Conservation (phyloP, 2,113 vertebrate species). For the Melospiza georgiana region DNA sequence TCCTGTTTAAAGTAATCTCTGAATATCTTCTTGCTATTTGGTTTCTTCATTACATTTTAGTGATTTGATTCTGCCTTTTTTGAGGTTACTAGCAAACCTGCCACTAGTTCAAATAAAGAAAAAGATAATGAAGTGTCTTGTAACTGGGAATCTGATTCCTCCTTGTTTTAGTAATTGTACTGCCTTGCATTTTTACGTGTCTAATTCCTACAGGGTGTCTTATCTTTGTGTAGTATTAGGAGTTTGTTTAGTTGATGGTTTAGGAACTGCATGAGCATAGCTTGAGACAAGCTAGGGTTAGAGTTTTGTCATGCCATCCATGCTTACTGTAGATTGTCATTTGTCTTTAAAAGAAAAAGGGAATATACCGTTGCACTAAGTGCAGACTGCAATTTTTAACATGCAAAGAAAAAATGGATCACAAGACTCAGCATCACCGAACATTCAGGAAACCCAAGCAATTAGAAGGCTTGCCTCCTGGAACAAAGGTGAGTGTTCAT, state of each 20-base stretch:
- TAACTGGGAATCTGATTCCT: background rate
- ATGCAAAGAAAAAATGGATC: conserved; percentile 93
- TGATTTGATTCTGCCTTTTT: background rate
- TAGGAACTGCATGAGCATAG: background rate
- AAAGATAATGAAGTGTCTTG: background rate
- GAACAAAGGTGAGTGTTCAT: conserved; percentile 86
- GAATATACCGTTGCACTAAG: conserved; percentile 93
- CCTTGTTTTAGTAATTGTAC: background rate
- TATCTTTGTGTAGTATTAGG: background rate
- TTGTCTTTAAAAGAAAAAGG: conserved; percentile 85
- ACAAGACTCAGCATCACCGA: conserved; percentile 91
- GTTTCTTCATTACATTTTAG: background rate
- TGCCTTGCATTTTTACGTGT: background rate
- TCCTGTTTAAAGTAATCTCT: background rate
- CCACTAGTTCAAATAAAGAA: background rate
- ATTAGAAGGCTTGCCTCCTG: conserved; percentile 93
- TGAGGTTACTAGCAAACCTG: background rate
- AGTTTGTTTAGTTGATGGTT: background rate
- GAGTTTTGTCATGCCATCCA: background rate
- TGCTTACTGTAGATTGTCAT: background rate
- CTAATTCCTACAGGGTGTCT: background rate
- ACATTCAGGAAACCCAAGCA: conserved; percentile 93
- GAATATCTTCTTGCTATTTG: background rate
- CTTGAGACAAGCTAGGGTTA: background rate
- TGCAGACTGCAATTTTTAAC: conserved; percentile 95